These are phyloP conservation scores for Brenthis ino DNA, from an alignment of 2,888 invertebrate genomes.

Conservation along the genomic window DNA sequence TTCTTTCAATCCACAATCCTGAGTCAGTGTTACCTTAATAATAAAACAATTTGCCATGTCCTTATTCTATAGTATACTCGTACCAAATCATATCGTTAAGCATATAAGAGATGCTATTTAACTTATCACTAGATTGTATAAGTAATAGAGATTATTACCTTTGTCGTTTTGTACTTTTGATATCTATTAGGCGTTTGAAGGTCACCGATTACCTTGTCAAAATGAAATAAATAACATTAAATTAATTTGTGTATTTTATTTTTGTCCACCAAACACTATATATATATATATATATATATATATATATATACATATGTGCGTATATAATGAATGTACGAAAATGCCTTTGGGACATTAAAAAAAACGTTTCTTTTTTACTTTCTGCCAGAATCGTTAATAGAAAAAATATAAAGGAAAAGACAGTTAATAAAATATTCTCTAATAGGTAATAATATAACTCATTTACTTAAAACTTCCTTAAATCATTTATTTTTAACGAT, in stretches of 20 bases:
- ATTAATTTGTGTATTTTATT: conserved; percentile 46
- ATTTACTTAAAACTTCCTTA: background rate
- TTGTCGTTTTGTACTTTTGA: conserved; percentile 79
- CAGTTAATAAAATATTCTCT: background rate
- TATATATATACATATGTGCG: background rate
- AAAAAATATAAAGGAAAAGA: background rate
- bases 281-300: background rate
- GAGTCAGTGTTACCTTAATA: conserved; percentile 58
- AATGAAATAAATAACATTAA: conserved; percentile 79
- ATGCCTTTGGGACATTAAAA: background rate
- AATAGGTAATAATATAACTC: background rate
- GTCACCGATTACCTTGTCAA: conserved; percentile 81
- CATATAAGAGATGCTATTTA: conserved; percentile 70
- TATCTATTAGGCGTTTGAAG: conserved; percentile 77
- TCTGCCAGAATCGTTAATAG: background rate
- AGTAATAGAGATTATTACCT: conserved; percentile 71
- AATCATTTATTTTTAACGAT: background rate
- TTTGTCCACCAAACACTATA: background rate
- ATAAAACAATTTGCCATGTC: conserved; percentile 46
- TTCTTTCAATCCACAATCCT: conserved; percentile 23
- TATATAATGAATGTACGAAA: background rate
- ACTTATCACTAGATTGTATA: conserved; percentile 69
- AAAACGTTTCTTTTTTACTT: background rate
- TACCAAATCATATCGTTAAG: conserved; percentile 61
- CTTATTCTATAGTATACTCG: conserved; percentile 53